Conservation (phyloP, 1,140 invertebrate genomes). For the Heliconius himera region DNA sequence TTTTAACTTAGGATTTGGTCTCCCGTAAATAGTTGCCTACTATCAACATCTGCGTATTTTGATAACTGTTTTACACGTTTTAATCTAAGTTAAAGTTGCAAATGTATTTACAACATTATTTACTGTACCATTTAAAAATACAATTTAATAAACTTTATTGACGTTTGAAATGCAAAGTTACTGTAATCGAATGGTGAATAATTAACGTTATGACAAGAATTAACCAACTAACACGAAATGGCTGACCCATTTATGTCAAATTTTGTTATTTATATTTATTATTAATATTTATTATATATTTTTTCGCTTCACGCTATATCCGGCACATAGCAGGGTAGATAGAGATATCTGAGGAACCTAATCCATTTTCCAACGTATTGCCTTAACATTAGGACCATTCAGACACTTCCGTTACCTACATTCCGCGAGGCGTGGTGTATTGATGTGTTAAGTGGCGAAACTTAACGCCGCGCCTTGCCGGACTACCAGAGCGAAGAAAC, state of each 20-base stretch:
- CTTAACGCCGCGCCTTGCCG: no score
- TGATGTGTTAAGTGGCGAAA: no score
- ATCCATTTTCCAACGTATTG: no score
- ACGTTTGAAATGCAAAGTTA: not conserved
- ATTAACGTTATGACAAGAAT: not conserved
- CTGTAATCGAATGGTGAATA: not conserved
- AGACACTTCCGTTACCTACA: not conserved
- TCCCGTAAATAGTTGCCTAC: not conserved
- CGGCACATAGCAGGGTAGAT: no score
- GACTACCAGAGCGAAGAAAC: no score
- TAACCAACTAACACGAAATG: no score
- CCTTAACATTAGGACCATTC: no score
- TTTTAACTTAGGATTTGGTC: not conserved
- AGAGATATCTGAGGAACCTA: no score
- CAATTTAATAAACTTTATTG: not conserved
- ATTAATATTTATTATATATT: no score
- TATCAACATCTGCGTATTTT: not conserved
- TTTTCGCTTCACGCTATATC: no score
- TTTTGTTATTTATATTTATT: no score
- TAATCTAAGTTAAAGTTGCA: not conserved
- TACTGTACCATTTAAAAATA: not conserved
- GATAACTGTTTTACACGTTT: not conserved
- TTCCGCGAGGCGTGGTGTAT: not conserved
- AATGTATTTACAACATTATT: not conserved
- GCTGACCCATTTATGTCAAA: no score